Evolutionary conservation across 2,888 invertebrate genomes (phyloP), one percentile per base, ranked within the genome.

Genomic region (Tetragonula carbonaria): DNA sequence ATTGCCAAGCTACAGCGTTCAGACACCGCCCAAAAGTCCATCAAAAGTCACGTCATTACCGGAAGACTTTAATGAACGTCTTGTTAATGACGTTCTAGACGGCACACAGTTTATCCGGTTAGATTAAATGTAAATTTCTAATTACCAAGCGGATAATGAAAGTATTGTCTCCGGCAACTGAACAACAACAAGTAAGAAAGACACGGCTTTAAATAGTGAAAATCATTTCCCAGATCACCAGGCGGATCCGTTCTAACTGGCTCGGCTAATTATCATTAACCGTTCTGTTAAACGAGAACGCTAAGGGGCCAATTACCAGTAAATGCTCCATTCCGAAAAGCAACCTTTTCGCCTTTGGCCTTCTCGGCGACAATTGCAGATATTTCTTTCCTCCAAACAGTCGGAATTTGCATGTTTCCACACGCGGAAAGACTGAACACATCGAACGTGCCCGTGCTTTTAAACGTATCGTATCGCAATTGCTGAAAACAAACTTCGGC

Each of bases 221-320:
- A 74, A 73, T 65, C 57, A 62, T 81, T 85, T 74, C 18, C 33
- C 70, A 65, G 74, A 74, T 62, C 65, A 86, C 74, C 21, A n/a
- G 65, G 16, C 38, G 62, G 70, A 45, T 76, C 51, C 65, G 45
- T 72, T 72, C 55, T 73, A 77, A 80, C 62, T 21, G n/a, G 62
- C 76, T 57, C 21, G 57, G 67, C 74, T 74, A 78, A 82, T 85
- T 85, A 85, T 70, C 85, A 70, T 76, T 85, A 75, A 62, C 78
- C 70, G 59, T 85, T 70, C 45, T 50, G 45, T 85, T 82, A 71
- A 85, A 79, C 51, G 66, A 53, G 70, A 65, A 74, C 65, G 74
- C 78, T 85, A 82, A 86, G 57, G 51, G 75, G 78, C 63, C 85
- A 85, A 79, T 85, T 86, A 76, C 73, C 63, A 57, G 75, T 33